A percentile compares a stretch with the other conserved stretches of the same genome.
phyloP scores from a whole-genome alignment of 92 coral and sea anemone species.

The Umimayanthus kanabou region DNA sequence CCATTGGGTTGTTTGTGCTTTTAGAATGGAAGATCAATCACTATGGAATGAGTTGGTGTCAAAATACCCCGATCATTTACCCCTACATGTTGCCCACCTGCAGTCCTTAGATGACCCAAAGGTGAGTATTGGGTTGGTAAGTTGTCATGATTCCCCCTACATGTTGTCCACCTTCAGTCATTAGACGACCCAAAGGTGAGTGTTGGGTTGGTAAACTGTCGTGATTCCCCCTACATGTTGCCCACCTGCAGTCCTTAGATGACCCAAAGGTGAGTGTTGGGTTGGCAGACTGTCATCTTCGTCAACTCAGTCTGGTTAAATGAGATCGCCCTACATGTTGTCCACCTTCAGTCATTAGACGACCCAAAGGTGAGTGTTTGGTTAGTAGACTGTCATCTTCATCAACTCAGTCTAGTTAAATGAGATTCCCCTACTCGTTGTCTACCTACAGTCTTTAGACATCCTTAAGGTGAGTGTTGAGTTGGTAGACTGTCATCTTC shows the following conservation, averaged over 20 bases:
- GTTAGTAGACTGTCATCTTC: neutral
- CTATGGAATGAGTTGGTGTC: constrained; percentile 77
- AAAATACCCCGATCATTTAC: constrained; percentile 78
- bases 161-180: constrained; percentile 72
- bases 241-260: constrained; percentile 74
- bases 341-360: constrained; percentile 74
- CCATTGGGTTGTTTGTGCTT: neutral
- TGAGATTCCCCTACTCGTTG: constrained; percentile 60
- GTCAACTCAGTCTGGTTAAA: too few species aligned
- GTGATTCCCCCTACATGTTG: constrained; percentile 81
- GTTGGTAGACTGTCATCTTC: neutral
- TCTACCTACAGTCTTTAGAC: constrained; percentile 74
- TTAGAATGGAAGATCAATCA: constrained; percentile 63
- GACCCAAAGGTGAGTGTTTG: constrained; percentile 16
- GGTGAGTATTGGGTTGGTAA: neutral
- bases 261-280: constrained; percentile 18
- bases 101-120: constrained; percentile 67
- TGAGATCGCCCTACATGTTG: constrained; percentile 64
- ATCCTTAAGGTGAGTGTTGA: constrained; percentile 15
- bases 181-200: constrained; percentile 57
- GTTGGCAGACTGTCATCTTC: neutral
- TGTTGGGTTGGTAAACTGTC: neutral
- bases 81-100: constrained; percentile 80
- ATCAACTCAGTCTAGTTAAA: too few species aligned
- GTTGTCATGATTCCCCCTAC: constrained; percentile 64